Evolutionary conservation across 2,888 invertebrate genomes (phyloP).

Genomic region (Malachius bipustulatus): DNA sequence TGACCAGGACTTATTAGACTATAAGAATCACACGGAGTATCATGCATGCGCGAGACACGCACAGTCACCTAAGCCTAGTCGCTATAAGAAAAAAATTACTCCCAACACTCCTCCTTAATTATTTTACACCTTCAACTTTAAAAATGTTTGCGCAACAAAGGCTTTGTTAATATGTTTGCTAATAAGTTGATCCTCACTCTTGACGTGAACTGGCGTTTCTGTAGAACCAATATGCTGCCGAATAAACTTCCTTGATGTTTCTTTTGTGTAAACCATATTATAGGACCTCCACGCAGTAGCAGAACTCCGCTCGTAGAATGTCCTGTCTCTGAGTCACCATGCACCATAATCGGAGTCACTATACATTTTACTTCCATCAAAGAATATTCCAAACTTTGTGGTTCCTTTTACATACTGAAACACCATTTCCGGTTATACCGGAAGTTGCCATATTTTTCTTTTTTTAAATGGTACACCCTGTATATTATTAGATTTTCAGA

Average conservation of each 20-base stretch:
- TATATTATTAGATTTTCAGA: too few species aligned
- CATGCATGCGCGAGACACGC: too few species aligned
- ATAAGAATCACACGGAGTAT: too few species aligned
- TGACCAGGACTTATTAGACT: too few species aligned
- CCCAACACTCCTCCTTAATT: too few species aligned
- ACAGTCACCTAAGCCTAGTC: too few species aligned
- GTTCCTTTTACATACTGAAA: conserved; percentile 21
- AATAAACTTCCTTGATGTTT: conserved; percentile 23
- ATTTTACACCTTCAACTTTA: too few species aligned
- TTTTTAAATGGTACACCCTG: too few species aligned
- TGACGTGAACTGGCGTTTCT: conserved; percentile 18
- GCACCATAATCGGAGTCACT: conserved; percentile 14
- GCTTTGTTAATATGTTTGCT: conserved; percentile 18
- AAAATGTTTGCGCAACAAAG: not conserved
- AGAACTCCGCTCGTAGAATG: conserved; percentile 23
- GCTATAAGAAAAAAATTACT: too few species aligned
- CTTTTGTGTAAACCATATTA: conserved; percentile 21
- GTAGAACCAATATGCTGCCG: conserved; percentile 22
- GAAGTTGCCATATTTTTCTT: too few species aligned
- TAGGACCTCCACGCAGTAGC: conserved; percentile 21
- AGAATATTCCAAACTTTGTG: conserved; percentile 18
- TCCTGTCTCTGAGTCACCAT: conserved; percentile 13
- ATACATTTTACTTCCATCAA: conserved; percentile 16
- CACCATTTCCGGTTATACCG: conserved; percentile 14
- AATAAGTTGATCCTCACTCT: conserved; percentile 21